Base-by-base conservation (phyloP, 2,113 vertebrate genomes). In the Pterophyllum scalare region DNA sequence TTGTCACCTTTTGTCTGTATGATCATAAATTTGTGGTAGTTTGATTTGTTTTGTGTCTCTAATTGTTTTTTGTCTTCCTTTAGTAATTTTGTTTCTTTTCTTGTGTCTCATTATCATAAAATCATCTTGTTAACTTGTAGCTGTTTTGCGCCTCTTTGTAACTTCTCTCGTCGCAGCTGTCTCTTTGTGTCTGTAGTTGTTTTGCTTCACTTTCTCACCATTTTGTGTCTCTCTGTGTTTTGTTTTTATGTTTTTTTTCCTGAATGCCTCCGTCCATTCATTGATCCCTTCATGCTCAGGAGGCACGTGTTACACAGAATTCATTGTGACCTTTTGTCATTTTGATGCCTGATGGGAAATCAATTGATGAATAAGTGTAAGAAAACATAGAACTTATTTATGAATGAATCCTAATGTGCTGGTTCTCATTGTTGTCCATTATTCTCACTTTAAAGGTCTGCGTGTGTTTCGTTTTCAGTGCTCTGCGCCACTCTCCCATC, bases 241-340 rank as follows among this genome's bases (percentile, higher is more conserved):
- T 46, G n/a, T 28, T 28, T 28, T 28, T 28, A n/a, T n/a, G n/a
- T 28, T 28, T 28, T 28, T 28, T 70, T 28, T 70, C 12, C 65
- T 70, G 40, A 49, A 70, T 20, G 40, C 65, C 15, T 67, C 15
- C 49, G 2, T 67, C 19, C 19, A n/a, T 20, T 20, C 19, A 20
- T 9, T 20, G 6, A 54, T 54, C 19, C 19, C 52, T 54, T 54
- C 52, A 54, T 20, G 19, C 26, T 17, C 65, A 72, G 17, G 6
- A 52, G 31, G 17, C 43, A 0, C 20, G 43, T 2, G 0, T 72
- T 52, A 0, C 65, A 72, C 65, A 31, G 26, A 72, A 72, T 72
- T 72, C 17, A 72, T n/a, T n/a, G 65, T 31, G 65, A 72, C 65
- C 65, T 72, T 72, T 52, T 52, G n/a, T 31, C n/a, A 52, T 72